These are phyloP conservation scores for Mercenaria mercenaria DNA, from an alignment of 1,140 invertebrate species.

Conservation along the genomic window DNA sequence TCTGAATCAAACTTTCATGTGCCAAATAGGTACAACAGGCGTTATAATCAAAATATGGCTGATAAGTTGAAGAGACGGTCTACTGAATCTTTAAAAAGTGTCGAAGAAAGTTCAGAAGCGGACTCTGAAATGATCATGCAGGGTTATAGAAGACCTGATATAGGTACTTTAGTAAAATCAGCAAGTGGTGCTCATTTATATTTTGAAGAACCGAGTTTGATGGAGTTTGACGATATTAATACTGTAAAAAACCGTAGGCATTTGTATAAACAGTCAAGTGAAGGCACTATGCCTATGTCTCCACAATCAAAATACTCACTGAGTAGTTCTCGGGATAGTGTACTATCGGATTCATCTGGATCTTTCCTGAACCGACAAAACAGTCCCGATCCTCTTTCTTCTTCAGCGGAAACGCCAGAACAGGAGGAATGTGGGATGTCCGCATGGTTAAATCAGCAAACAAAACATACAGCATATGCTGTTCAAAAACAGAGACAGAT, in stretches of 20 bases:
- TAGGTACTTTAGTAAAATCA: slow-evolving; percentile 76
- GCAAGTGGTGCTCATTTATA: slow-evolving; percentile 81
- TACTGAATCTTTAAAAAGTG: slow-evolving; percentile 75
- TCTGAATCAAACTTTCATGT: slow-evolving; percentile 41
- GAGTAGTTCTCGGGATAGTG: slow-evolving; percentile 79
- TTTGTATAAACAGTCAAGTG: slow-evolving; percentile 65
- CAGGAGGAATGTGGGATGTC: slow-evolving; percentile 61
- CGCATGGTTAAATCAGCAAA: slow-evolving; percentile 51
- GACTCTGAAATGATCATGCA: slow-evolving; percentile 55
- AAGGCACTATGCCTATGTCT: slow-evolving; percentile 78
- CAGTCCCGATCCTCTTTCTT: slow-evolving; percentile 69
- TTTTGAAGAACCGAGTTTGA: slow-evolving; percentile 69
- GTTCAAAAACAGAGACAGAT: slow-evolving; percentile 6
- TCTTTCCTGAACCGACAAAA: slow-evolving; percentile 72
- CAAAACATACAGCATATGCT: slow-evolving; percentile 41
- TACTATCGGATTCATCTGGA: slow-evolving; percentile 72
- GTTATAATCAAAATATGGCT: slow-evolving; percentile 57
- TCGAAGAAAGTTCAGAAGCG: slow-evolving; percentile 70
- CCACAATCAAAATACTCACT: slow-evolving; percentile 78
- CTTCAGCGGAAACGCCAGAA: slow-evolving; percentile 70
- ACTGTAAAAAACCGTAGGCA: neutral
- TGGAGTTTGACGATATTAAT: slow-evolving; percentile 46
- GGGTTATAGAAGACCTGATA: slow-evolving; percentile 52
- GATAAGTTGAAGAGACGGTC: slow-evolving; percentile 71
- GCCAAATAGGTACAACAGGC: slow-evolving; percentile 36